phyloP scores from a whole-genome alignment of 2,888 invertebrate genomes.

The Tenodera sinensis region DNA sequence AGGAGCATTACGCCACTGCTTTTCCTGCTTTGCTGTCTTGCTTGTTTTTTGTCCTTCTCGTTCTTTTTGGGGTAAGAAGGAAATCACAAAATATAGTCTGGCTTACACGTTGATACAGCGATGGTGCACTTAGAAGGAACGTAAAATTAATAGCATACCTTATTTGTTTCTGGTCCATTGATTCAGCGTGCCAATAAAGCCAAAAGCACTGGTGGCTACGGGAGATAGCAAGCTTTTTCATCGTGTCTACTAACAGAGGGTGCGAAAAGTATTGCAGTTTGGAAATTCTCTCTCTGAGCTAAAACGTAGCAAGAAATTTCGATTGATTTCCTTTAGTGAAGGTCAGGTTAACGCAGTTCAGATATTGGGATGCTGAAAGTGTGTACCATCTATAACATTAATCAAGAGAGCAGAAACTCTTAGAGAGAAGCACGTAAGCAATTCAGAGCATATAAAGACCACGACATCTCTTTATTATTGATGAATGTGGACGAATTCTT shows the following conservation, averaged over 20 bases:
- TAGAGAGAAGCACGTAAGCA: too few relatives aligned
- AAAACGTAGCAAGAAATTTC: background rate
- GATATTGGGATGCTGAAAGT: background rate
- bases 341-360: background rate
- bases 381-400: background rate
- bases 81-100: background rate
- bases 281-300: background rate
- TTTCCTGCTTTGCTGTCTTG: too few relatives aligned
- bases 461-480: too few relatives aligned
- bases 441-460: too few relatives aligned
- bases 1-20: too few relatives aligned
- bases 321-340: background rate
- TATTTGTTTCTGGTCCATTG: background rate
- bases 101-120: background rate
- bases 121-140: background rate
- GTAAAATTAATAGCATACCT: background rate
- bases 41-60: too few relatives aligned
- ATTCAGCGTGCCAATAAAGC: background rate
- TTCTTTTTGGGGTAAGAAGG: too few relatives aligned
- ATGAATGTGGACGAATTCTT: too few relatives aligned
- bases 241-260: background rate
- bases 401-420: too few relatives aligned
- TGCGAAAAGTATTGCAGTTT: background rate
- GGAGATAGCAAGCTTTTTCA: background rate
- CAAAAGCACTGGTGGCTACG: background rate